Evolutionary conservation across 2,797 vertebrate species (phyloP).

Genomic region (Aselliscus stoliczkanus): DNA sequence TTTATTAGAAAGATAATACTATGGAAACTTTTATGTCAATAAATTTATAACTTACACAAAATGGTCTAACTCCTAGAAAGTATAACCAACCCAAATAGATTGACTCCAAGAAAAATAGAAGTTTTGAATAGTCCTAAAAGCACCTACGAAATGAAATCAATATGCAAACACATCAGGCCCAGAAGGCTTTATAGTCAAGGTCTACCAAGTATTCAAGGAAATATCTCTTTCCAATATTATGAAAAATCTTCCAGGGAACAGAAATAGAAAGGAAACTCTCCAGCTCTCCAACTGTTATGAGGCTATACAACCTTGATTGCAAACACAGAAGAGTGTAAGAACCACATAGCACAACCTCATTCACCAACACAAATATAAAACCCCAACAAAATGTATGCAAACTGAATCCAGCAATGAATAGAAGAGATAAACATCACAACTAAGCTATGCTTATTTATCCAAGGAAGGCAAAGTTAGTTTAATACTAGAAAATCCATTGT

Average conservation of each 20-base stretch:
- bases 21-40: not conserved
- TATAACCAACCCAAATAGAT: not conserved
- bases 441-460: not conserved
- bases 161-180: not conserved
- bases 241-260: not conserved
- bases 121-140: not conserved
- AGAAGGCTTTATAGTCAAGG: not conserved
- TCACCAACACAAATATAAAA: not conserved
- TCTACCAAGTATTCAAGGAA: not conserved
- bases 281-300: not conserved
- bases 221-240: not conserved
- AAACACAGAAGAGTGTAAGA: not conserved
- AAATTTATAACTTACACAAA: not conserved
- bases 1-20: not conserved
- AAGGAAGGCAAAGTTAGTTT: not conserved
- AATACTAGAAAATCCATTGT: not conserved
- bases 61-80: not conserved
- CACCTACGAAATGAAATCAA: not conserved
- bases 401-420: not conserved
- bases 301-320: not conserved
- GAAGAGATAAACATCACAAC: not conserved
- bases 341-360: not conserved
- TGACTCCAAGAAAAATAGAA: not conserved
- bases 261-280: not conserved
- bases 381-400: not conserved